Base-by-base conservation (phyloP, 2,888 invertebrate genomes). In the Siphonodentalium dalli region DNA sequence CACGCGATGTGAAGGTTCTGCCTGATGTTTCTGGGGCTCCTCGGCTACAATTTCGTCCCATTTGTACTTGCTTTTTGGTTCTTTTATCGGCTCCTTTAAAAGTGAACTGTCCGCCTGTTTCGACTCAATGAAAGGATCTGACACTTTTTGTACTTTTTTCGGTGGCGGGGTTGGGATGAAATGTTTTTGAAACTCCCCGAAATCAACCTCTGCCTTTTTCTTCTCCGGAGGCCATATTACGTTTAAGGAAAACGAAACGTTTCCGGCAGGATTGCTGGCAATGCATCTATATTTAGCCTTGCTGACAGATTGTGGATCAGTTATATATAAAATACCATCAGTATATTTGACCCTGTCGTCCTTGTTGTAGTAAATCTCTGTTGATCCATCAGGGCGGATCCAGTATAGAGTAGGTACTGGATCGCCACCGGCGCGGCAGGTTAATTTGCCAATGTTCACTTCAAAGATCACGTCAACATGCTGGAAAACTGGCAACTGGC, bases 181-280 rank as follows among this genome's bases (percentile, higher is more conserved):
- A 0, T 60, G 40, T 20, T 46, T 50, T 1, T 52, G 43, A 11
- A 47, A 41, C 21, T 56, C 51, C 8, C 58, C 45, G 26, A 51
- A 52, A 20, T 38, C 43, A n/a, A 48, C 46, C 26, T 54, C 50
- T 27, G 18, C 26, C 39, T 53, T 40, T 20, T 46, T 46, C 33
- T 41, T 58, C 43, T 11, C 43, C 21, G 58, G 57, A 13, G 78
- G 79, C 76, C 75, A 77, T 11, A 71, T 68, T n/a, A 79, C 75
- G 57, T 78, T 78, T 24, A 79, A 60, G 2, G 76, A 74, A 31
- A 80, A 68, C 11, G 79, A 78, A 9, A 78, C 77, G 54, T 79
- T 78, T 2, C 80, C 80, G 0, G 78, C 79, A 0, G 74, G 75
- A 58, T 80, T 80, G 55, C 70, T 72, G 5, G 80, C 80, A 15